These are phyloP conservation scores for Megalops cyprinoides DNA, from an alignment of 2,797 vertebrate genomes.

Conservation along the genomic window DNA sequence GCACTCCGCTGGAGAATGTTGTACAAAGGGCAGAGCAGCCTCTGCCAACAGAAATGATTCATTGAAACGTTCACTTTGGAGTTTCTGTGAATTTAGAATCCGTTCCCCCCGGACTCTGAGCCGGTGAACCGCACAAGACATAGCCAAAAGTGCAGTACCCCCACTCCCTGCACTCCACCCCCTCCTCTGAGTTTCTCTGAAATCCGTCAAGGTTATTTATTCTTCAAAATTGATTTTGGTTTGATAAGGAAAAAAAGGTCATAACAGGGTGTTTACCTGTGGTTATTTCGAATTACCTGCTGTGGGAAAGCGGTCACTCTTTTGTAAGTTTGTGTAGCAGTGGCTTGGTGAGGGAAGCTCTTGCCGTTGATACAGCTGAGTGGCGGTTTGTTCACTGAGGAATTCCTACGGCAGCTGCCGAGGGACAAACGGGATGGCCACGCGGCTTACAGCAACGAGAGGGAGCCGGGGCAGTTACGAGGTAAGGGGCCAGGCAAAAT, in stretches of 20 bases:
- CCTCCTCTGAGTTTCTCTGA: background rate
- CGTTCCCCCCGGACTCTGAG: background rate
- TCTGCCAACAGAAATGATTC: slow-evolving; percentile 6
- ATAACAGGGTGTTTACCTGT: background rate
- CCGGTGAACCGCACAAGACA: background rate
- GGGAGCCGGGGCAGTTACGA: background rate
- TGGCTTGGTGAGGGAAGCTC: background rate
- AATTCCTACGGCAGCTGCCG: slow-evolving; percentile 18
- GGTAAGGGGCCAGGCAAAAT: background rate
- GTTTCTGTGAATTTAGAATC: slow-evolving; percentile 12
- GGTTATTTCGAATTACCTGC: background rate
- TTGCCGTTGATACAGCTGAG: background rate
- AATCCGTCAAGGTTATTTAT: background rate
- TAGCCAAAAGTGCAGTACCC: background rate
- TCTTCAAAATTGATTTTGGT: background rate
- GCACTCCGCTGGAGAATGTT: slow-evolving; percentile 2
- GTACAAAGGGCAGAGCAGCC: background rate
- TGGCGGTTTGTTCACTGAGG: background rate
- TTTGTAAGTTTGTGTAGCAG: background rate
- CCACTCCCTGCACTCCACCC: too few relatives aligned
- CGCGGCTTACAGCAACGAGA: background rate
- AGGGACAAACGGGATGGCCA: background rate
- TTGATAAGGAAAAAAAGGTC: background rate
- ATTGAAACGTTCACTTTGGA: background rate
- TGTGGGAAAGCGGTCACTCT: background rate